Evolutionary conservation across 2,888 invertebrate genomes (phyloP).

Genomic region (Podotricha telesiphe): DNA sequence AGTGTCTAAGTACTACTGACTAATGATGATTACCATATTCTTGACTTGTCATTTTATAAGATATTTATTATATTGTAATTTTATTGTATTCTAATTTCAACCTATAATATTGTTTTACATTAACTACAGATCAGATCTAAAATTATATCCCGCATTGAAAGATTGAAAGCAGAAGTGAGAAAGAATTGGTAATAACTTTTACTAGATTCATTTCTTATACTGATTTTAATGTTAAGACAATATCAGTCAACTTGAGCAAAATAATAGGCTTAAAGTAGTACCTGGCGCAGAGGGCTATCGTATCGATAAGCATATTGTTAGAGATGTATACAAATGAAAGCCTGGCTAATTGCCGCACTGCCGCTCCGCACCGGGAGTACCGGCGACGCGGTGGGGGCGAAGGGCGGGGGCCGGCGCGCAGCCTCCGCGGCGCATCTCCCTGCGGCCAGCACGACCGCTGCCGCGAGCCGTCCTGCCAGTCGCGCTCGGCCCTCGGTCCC

Average conservation of each 20-base stretch:
- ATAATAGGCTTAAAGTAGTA: too few species aligned
- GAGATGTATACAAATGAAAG: too few species aligned
- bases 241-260: too few species aligned
- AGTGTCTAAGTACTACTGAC: neutral
- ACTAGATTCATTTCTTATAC: neutral
- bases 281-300: too few species aligned
- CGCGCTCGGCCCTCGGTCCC: constrained; percentile 57
- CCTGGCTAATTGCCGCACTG: too few species aligned
- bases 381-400: constrained; percentile 30
- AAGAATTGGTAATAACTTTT: neutral
- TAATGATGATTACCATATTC: constrained; percentile 5
- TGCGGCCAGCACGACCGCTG: constrained; percentile 41
- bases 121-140: neutral
- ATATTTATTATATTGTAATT: constrained; percentile 22
- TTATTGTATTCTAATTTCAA: constrained; percentile 29
- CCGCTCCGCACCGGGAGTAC: constrained; percentile 31
- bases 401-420: constrained; percentile 46
- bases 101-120: constrained; percentile 12
- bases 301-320: too few species aligned
- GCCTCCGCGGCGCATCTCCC: constrained; percentile 62
- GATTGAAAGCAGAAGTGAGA: too few species aligned
- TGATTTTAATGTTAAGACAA: too few species aligned
- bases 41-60: constrained; percentile 3
- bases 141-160: neutral
- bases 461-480: constrained; percentile 52